Evolutionary conservation across 2,113 vertebrate genomes (phyloP).

Genomic region (Mystacornis crossleyi): DNA sequence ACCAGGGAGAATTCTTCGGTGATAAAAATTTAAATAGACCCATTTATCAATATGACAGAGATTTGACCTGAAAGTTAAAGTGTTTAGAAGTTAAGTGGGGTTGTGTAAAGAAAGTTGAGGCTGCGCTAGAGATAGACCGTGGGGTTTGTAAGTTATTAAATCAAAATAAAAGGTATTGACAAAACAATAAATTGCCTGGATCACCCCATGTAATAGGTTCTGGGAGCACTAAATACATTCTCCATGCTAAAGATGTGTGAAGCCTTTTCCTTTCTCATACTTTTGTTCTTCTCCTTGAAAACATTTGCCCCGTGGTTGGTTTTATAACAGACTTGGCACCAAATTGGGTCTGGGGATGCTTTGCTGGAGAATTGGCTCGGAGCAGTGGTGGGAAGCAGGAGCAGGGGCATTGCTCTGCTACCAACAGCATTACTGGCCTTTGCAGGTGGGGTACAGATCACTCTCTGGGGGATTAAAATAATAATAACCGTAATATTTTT

Average conservation of each 20-base stretch:
- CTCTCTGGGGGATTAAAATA: not conserved
- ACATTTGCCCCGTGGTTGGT: not conserved
- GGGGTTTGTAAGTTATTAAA: slow-evolving; percentile 54
- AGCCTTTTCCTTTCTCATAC: not conserved
- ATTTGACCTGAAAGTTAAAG: slow-evolving; percentile 65
- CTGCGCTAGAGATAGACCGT: not conserved
- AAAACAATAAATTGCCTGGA: slow-evolving; percentile 55
- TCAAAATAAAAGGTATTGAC: slow-evolving; percentile 60
- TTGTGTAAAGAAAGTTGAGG: slow-evolving; percentile 48
- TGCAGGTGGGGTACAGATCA: not conserved
- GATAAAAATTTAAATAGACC: slow-evolving; percentile 69
- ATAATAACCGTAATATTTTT: not conserved
- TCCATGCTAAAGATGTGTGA: not conserved
- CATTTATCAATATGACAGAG: slow-evolving; percentile 69
- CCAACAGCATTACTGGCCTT: not conserved
- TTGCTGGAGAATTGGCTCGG: not conserved
- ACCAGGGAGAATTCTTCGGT: slow-evolving; percentile 32
- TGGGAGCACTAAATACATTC: slow-evolving; percentile 9
- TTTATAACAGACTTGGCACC: not conserved
- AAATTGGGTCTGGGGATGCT: not conserved
- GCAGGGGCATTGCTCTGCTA: not conserved
- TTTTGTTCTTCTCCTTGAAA: not conserved
- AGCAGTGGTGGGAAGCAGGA: not conserved
- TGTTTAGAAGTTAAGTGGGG: slow-evolving; percentile 50
- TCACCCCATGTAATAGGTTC: not conserved